Evolutionary conservation across 2,113 vertebrate species (phyloP).

Genomic region (Deroptyus accipitrinus): DNA sequence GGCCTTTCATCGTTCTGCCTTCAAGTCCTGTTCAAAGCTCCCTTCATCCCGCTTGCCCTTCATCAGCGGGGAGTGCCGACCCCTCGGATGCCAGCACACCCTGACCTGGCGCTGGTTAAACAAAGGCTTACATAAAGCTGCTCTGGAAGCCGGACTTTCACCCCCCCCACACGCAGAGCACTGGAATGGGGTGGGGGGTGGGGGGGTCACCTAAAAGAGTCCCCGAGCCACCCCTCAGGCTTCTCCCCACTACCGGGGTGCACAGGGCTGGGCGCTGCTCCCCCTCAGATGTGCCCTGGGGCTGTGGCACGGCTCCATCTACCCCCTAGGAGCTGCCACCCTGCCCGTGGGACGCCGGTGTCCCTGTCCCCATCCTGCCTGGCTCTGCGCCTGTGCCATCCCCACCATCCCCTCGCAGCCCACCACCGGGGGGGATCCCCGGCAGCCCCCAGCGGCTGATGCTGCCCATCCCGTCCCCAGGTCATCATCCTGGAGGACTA

Average conservation of each 20-base stretch:
- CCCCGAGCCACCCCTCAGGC: too few relatives aligned
- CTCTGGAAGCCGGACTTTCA: neutral
- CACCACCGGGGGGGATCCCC: neutral
- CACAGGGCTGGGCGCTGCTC: neutral
- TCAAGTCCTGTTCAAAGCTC: neutral
- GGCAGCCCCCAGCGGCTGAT: neutral
- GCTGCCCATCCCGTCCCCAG: constrained; percentile 44
- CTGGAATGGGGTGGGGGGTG: rapidly evolving
- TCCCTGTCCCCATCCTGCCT: neutral
- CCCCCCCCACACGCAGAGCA: neutral
- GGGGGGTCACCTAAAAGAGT: neutral
- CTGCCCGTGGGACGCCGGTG: neutral
- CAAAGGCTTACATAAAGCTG: neutral
- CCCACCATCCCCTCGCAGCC: neutral
- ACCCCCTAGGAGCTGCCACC: neutral
- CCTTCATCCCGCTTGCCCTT: neutral
- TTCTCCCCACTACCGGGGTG: neutral
- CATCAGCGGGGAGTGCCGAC: rapidly evolving
- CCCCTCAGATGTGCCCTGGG: neutral
- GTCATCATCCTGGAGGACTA: constrained; percentile 96
- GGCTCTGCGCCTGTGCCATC: neutral
- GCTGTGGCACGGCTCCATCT: neutral
- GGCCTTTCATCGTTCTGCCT: neutral
- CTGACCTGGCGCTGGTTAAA: neutral
- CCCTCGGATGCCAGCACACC: neutral